phyloP scores from a whole-genome alignment of 2,113 vertebrate species.

The Aegithalos caudatus region DNA sequence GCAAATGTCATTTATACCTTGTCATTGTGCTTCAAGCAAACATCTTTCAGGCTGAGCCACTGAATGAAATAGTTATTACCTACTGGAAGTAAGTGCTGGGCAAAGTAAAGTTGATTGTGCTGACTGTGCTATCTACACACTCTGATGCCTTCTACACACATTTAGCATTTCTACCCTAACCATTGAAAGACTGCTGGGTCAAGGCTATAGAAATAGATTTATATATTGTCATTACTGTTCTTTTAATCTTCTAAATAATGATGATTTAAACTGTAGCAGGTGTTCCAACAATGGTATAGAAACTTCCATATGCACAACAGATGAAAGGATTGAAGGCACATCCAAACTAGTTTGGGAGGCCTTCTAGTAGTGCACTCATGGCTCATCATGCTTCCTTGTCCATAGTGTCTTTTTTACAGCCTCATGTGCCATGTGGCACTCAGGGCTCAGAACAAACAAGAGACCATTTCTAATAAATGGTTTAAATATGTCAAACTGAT shows the following conservation, averaged over 20 bases:
- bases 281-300: background rate
- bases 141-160: background rate
- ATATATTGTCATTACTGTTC: background rate
- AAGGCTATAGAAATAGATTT: background rate
- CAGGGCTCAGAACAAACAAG: background rate
- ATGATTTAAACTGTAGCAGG: background rate
- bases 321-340: background rate
- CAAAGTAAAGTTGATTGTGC: background rate
- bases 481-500: background rate
- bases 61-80: background rate
- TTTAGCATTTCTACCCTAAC: background rate
- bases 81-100: background rate
- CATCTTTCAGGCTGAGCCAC: background rate
- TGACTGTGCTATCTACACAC: no score
- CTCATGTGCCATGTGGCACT: background rate
- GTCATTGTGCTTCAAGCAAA: background rate
- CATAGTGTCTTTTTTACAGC: background rate
- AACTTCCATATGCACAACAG: background rate
- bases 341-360: background rate
- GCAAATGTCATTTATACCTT: background rate
- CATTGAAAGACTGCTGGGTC: background rate
- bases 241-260: background rate
- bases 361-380: rapidly evolving
- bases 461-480: background rate
- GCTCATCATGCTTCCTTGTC: background rate